phyloP scores from a whole-genome alignment of 1,140 invertebrate species.

The Drosophila malerkotliana region DNA sequence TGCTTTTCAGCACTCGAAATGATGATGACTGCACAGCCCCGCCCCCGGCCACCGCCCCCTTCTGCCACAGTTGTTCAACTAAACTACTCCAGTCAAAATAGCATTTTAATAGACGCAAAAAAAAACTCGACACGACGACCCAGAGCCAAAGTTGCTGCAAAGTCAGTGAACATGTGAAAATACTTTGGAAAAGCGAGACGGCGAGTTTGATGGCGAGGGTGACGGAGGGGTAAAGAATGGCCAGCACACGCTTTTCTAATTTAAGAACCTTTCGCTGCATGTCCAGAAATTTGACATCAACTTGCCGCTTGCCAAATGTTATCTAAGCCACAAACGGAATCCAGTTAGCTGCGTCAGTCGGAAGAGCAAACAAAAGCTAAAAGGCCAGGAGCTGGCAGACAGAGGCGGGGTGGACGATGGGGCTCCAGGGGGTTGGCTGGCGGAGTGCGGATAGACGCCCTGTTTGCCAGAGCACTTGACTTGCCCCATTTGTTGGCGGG shows the following conservation, averaged over 20 bases:
- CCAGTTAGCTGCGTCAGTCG: constrained; percentile 65
- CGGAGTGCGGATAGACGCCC: constrained; percentile 4
- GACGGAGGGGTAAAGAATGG: constrained; percentile 41
- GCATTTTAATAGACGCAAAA: constrained; percentile 78
- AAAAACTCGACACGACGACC: constrained; percentile 65
- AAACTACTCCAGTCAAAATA: constrained; percentile 82
- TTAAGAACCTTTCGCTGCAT: constrained; percentile 78
- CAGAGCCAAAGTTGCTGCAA: constrained; percentile 57
- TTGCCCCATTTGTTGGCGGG: constrained; percentile 56
- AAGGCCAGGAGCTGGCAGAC: background rate
- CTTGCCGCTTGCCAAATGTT: constrained; percentile 61
- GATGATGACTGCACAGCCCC: constrained; percentile 53
- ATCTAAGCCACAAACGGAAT: constrained; percentile 49
- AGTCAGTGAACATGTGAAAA: constrained; percentile 74
- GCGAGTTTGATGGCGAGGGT: background rate
- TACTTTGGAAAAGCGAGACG: constrained; percentile 42
- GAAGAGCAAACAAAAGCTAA: constrained; percentile 50
- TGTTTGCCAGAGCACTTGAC: constrained; percentile 49
- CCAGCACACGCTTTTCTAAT: constrained; percentile 81
- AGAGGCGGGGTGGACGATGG: background rate
- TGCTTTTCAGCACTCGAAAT: constrained; percentile 81
- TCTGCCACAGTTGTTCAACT: constrained; percentile 45
- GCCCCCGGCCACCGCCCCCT: constrained; percentile 24
- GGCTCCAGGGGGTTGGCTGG: background rate
- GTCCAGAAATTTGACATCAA: constrained; percentile 74